Evolutionary conservation across 2,113 vertebrate species (phyloP).

Genomic region (Plotosus lineatus): DNA sequence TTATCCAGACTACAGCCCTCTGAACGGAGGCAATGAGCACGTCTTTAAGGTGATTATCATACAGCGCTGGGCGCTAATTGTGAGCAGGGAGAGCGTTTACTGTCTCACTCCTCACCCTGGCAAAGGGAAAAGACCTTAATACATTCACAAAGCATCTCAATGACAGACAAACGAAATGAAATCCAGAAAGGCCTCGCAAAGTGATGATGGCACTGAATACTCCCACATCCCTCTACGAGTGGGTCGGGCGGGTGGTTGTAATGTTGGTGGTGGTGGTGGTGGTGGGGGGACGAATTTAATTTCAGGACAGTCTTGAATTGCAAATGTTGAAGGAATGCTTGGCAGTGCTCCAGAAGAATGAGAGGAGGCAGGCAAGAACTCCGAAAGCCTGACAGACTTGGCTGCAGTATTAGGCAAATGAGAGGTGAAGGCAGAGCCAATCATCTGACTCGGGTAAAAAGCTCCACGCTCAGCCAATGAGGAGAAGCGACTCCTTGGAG

Average conservation of each 20-base stretch:
- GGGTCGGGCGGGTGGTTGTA: too few relatives aligned
- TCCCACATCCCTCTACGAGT: slow-evolving; percentile 44
- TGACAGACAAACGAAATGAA: slow-evolving; percentile 48
- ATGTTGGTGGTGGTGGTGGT: neutral
- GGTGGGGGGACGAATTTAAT: slow-evolving; percentile 51
- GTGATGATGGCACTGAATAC: slow-evolving; percentile 50
- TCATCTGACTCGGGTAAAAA: slow-evolving; percentile 53
- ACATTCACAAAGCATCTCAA: slow-evolving; percentile 34
- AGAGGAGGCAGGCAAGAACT: slow-evolving; percentile 27
- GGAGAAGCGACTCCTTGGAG: slow-evolving; percentile 5
- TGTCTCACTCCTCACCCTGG: slow-evolving; percentile 5
- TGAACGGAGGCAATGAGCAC: neutral
- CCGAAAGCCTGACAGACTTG: slow-evolving; percentile 45
- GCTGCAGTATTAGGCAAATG: slow-evolving; percentile 56
- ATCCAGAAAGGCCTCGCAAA: slow-evolving; percentile 47
- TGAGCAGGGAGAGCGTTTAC: neutral
- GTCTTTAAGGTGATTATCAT: slow-evolving; percentile 5
- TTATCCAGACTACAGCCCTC: neutral
- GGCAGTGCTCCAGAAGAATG: slow-evolving; percentile 48
- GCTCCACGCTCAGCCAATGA: slow-evolving; percentile 32
- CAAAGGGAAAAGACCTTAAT: slow-evolving; percentile 21
- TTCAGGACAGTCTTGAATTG: slow-evolving; percentile 56
- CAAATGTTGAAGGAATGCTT: slow-evolving; percentile 57
- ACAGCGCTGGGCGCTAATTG: neutral
- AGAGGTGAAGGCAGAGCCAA: slow-evolving; percentile 55